A percentile compares a stretch with the other conserved stretches of the same genome.
phyloP scores from a whole-genome alignment of 2,888 invertebrate species.

The Hypena proboscidalis region DNA sequence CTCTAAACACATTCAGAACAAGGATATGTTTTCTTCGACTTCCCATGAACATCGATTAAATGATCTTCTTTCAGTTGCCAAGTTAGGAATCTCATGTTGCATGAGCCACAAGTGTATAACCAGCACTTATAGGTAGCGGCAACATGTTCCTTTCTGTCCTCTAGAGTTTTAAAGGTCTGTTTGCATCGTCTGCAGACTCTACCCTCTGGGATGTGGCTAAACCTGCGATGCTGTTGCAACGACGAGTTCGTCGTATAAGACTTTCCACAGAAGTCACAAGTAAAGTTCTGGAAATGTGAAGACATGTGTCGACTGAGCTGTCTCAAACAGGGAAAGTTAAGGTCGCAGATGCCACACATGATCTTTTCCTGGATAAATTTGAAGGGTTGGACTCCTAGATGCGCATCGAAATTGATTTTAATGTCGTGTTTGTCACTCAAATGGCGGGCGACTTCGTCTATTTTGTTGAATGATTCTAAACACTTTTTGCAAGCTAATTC shows the following conservation, averaged over 20 bases:
- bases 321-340: slow-evolving; percentile 60
- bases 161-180: slow-evolving; percentile 55
- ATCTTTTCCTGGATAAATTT: slow-evolving; percentile 61
- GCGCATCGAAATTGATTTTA: slow-evolving; percentile 52
- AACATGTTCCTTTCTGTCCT: slow-evolving; percentile 62
- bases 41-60: slow-evolving; percentile 58
- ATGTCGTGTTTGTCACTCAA: slow-evolving; percentile 53
- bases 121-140: slow-evolving; percentile 60
- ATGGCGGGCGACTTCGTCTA: slow-evolving; percentile 63
- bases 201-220: slow-evolving; percentile 56
- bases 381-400: slow-evolving; percentile 70
- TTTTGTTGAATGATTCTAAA: slow-evolving; percentile 42
- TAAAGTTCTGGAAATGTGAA: slow-evolving; percentile 66
- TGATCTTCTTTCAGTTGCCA: slow-evolving; percentile 64
- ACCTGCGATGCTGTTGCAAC: slow-evolving; percentile 62
- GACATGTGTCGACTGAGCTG: slow-evolving; percentile 71
- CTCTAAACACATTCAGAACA: slow-evolving; percentile 67
- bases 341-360: slow-evolving; percentile 61
- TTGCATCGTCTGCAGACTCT: slow-evolving; percentile 69
- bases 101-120: slow-evolving; percentile 65
- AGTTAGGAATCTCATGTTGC: slow-evolving; percentile 64
- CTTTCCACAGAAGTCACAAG: slow-evolving; percentile 73
- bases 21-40: slow-evolving; percentile 51
- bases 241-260: slow-evolving; percentile 66
- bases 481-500: slow-evolving; percentile 68